Evolutionary conservation across 1,140 invertebrate genomes (phyloP), one percentile per base, ranked within the genome.

Genomic region (Lucilia sericata): DNA sequence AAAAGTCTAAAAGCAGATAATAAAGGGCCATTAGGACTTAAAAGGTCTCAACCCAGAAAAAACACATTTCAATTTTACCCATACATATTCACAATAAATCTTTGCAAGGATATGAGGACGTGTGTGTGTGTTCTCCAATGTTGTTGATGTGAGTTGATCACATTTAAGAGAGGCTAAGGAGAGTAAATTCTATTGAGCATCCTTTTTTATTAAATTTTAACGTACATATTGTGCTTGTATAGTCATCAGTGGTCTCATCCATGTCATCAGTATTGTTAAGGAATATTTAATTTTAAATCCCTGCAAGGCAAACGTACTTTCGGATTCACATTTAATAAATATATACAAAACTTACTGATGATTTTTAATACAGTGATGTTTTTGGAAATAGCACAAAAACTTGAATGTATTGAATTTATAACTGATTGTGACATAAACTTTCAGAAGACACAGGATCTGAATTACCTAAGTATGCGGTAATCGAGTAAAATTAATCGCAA

Each of bases 1-100:
- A 89, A 88, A 89, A 89, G 88, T 89, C 88, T 89, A 89, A 89
- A 89, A 88, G 88, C 88, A 89, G 88, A 89, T 89, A 89, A 89
- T 89, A 88, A 89, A 89, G 88, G 88, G 88, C 88, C 88, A 89
- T 89, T 89, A 89, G 88, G 86, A 89, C 88, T 89, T 89, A 88
- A 89, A 89, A 89, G 88, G 88, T 88, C 88, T 89, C 88, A 89
- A 85, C 86, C 85, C 86, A 85, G 84, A 74, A 78, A 30, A 78
- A 65, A 70, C 19, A 36, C 17, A 74, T 70, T 70, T 70, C 19
- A 21, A 70, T 70, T 5, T 80, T 49, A 25, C 9, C 19, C 17
- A 51, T 13, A 80, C 75, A 47, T 3, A 76, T n/a, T n/a, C 14
- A 42, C 14, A 78, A 42, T 36, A 78, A 42, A 30, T 75, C 74